Evolutionary conservation across 2,797 vertebrate genomes (phyloP).

Genomic region (Falco cherrug): DNA sequence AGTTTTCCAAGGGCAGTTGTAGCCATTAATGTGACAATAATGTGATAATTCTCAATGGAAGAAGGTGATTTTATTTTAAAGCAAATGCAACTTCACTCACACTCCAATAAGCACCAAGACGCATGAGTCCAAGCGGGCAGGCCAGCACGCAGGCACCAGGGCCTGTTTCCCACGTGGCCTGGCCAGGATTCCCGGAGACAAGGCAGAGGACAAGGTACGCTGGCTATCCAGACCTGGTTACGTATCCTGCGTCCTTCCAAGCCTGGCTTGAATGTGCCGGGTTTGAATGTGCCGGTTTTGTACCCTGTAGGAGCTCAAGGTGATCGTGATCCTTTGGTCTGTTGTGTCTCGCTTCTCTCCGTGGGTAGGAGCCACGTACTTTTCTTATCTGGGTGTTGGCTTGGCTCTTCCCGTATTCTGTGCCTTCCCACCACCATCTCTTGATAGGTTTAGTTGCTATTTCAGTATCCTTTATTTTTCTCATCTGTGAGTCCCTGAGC

Average conservation of each 20-base stretch:
- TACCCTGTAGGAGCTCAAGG: not conserved
- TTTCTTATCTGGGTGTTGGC: not conserved
- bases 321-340: not conserved
- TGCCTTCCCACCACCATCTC: not conserved
- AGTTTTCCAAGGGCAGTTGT: not conserved
- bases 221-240: not conserved
- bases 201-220: not conserved
- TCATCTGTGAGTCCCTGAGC: not conserved
- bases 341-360: fast-evolving
- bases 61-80: not conserved
- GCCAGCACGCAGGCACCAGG: not conserved
- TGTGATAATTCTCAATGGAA: not conserved
- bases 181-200: not conserved
- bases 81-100: not conserved
- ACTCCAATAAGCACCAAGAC: not conserved
- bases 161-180: fast-evolving
- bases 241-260: not conserved
- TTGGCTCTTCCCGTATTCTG: not conserved
- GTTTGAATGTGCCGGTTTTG: not conserved
- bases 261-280: not conserved
- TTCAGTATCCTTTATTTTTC: not conserved
- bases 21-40: not conserved
- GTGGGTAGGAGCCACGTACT: not conserved
- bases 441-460: not conserved
- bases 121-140: not conserved